Evolutionary conservation across 2,797 vertebrate species (phyloP), one percentile per base, ranked within the genome.

Genomic region (Sebastes vulpes): DNA sequence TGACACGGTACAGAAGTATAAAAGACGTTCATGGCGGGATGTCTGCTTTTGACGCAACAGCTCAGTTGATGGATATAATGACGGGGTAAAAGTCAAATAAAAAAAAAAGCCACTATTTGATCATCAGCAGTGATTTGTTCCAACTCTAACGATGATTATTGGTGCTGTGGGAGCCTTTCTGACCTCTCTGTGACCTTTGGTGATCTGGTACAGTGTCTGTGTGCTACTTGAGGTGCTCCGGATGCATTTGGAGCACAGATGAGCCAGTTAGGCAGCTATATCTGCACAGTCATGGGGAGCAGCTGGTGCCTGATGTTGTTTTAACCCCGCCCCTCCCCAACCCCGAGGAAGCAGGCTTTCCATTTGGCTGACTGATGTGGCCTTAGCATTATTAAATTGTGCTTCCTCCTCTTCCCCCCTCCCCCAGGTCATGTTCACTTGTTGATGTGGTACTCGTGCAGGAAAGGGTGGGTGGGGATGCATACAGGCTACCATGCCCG

Each of bases 351-450:
- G 64, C 72, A 82, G 84, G 75, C 72, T 78, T 89, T 87, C 68
- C 81, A 86, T 92, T 92, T 88, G 81, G 75, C 79, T 83, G 89
- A 90, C 89, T 89, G 94, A 93, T 94, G 89, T 91, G 90, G 83
- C 63, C 75, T 72, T 73, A 75, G 73, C 75, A 10, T 88, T 85
- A 92, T 93, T 92, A 91, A 89, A 89, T 71, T 54, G 67, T 4
- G 64, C 72, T 75, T 89, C 84, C 81, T 74, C 61, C 48, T 81
- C 60, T 32, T 67, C 42, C 38, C 23, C 29, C 5, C 71, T 72
- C 26, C 78, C 60, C 25, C 56, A 60, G 90, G 84, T 79, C 69
- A 75, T 48, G 82, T 77, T 91, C 90, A 93, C 91, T 89, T 90
- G 90, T 93, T 94, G 89, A 93, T 88, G 89, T 81, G 83, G 77